These are phyloP conservation scores for Notoglanidium macrostoma DNA, from an alignment of 2,797 vertebrate species.

Conservation along the genomic window DNA sequence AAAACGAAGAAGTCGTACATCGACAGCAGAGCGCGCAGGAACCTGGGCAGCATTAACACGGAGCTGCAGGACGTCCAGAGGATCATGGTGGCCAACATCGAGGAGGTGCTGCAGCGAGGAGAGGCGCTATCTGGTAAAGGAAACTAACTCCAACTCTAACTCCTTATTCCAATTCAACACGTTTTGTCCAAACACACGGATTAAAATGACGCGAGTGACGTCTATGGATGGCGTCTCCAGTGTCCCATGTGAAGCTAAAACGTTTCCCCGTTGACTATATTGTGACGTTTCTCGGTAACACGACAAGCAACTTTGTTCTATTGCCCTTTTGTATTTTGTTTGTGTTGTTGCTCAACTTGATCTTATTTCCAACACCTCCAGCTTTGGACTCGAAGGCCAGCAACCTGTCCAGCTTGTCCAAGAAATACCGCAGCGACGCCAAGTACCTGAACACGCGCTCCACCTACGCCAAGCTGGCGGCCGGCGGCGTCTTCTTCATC, in stretches of 20 bases:
- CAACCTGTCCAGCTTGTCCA: conserved; percentile 94
- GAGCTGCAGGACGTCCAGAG: conserved; percentile 97
- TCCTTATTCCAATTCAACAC: too few relatives aligned
- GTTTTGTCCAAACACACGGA: too few relatives aligned
- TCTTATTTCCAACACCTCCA: conserved; percentile 58
- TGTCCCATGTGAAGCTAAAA: neutral
- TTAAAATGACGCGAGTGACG: neutral
- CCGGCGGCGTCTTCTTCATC: conserved; percentile 94
- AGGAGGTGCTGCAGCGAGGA: conserved; percentile 94
- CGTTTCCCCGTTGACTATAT: too few relatives aligned
- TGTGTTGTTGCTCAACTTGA: neutral
- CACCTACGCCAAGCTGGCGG: conserved; percentile 96
- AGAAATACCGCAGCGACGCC: conserved; percentile 96
- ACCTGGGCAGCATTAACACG: conserved; percentile 95
- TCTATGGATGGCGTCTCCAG: neutral
- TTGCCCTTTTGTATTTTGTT: neutral
- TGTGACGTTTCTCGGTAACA: neutral
- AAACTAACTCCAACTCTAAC: too few relatives aligned
- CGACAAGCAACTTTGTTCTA: neutral
- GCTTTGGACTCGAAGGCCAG: conserved; percentile 97
- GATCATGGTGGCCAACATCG: conserved; percentile 99
- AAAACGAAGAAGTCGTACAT: conserved; percentile 99
- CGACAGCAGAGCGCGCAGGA: conserved; percentile 92
- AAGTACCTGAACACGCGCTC: conserved; percentile 99
- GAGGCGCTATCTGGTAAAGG: conserved; percentile 91